Base-by-base conservation (phyloP, 2,797 vertebrate genomes). In the Nyctibius grandis region DNA sequence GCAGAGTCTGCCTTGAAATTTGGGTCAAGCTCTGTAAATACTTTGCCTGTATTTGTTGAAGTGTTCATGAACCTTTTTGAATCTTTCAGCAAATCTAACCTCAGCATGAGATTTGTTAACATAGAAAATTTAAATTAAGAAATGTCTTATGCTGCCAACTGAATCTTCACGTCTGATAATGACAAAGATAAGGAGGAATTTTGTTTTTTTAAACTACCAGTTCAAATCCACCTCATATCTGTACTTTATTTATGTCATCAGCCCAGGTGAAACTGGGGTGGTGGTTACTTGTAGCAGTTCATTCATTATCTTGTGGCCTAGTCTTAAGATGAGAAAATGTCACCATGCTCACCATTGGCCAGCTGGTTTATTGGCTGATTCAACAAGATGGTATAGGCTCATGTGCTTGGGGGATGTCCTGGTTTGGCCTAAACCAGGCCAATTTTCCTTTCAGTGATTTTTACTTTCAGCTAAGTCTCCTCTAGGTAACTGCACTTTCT, bases 391-490 rank as follows among this genome's bases (percentile, higher is more conserved):
- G 16, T 21, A 77, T 29, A 51, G 31, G 16, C 11, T 53, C 5
- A 5, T 26, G 4, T 25, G 36, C 7, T 14, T 53, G 20, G 2
- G 2, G n/a, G n/a, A n/a, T n/a, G n/a, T n/a, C n/a, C n/a, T n/a
- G n/a, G n/a, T n/a, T n/a, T n/a, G n/a, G n/a, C n/a, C n/a, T n/a
- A n/a, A n/a, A n/a, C n/a, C n/a, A n/a, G n/a, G n/a, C n/a, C n/a
- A n/a, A n/a, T n/a, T n/a, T n/a, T n/a, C n/a, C n/a, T n/a, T n/a
- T n/a, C n/a, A n/a, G n/a, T n/a, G n/a, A n/a, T n/a, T n/a, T n/a
- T n/a, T n/a, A n/a, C n/a, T n/a, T n/a, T n/a, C n/a, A n/a, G n/a
- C n/a, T n/a, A n/a, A n/a, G n/a, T n/a, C n/a, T n/a, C n/a, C n/a
- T n/a, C n/a, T n/a, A n/a, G n/a, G n/a, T n/a, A n/a, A n/a, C n/a